Evolutionary conservation across 1,140 invertebrate species (phyloP).

Genomic region (Pseudoatta argentina): DNA sequence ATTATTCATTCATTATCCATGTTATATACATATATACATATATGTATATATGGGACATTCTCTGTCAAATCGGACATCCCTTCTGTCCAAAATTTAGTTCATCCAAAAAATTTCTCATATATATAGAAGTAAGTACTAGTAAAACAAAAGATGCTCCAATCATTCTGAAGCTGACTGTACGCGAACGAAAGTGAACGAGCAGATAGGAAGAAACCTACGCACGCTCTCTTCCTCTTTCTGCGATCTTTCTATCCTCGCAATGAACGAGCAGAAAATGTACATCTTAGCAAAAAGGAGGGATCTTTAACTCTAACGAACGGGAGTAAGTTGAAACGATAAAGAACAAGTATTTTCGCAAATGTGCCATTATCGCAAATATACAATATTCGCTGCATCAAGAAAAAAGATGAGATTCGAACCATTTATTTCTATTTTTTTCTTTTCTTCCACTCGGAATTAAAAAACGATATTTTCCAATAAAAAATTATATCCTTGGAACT

Average conservation of each 20-base stretch:
- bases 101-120: no score
- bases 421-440: not conserved
- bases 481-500: not conserved
- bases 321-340: conserved; percentile 8
- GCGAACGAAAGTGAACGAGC: conserved; percentile 24
- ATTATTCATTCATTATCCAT: not conserved
- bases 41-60: no score
- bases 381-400: not conserved
- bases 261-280: conserved; percentile 40
- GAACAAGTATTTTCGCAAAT: conserved; percentile 2
- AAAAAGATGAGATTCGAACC: no score
- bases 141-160: not conserved
- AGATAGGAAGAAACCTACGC: conserved; percentile 22
- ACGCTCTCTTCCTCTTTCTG: conserved; percentile 28
- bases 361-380: no score
- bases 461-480: not conserved
- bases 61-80: no score
- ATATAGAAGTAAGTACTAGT: not conserved
- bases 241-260: conserved; percentile 3
- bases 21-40: no score
- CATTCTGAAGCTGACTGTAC: conserved; percentile 18
- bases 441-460: not conserved
- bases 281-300: conserved; percentile 2
- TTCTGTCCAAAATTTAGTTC: no score
- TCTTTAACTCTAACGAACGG: conserved; percentile 4